These are phyloP conservation scores for Subanguina moxae DNA, from an alignment of 1,140 invertebrate species.

Conservation along the genomic window DNA sequence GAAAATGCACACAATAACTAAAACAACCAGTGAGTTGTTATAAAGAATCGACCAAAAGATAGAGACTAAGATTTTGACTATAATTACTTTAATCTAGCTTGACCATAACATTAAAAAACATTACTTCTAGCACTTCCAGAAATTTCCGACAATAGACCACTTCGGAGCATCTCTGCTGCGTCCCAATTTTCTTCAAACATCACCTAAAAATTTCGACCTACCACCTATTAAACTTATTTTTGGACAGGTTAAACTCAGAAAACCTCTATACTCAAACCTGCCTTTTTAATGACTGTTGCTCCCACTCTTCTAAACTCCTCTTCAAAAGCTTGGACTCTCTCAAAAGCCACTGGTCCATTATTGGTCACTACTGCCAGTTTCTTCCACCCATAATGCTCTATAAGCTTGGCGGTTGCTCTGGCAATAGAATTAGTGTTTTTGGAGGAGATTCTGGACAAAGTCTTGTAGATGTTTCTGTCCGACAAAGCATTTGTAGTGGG, in stretches of 20 bases:
- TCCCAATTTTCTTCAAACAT: conserved; percentile 54
- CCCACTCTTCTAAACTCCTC: conserved; percentile 43
- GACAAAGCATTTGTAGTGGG: conserved; percentile 45
- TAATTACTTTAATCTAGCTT: neutral
- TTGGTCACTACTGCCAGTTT: conserved; percentile 52
- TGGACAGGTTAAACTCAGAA: too few species aligned
- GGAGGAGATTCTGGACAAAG: conserved; percentile 51
- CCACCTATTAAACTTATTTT: too few species aligned
- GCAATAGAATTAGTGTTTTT: conserved; percentile 56
- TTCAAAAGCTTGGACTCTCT: conserved; percentile 49
- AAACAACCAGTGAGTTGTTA: conserved; percentile 15
- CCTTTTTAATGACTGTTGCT: conserved; percentile 44
- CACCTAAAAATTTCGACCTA: too few species aligned
- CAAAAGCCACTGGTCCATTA: conserved; percentile 48
- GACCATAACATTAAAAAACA: neutral
- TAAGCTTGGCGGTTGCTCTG: conserved; percentile 39
- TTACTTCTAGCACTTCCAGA: conserved; percentile 50
- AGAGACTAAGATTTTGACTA: neutral
- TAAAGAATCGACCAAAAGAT: neutral
- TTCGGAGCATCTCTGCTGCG: conserved; percentile 49
- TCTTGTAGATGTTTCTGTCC: conserved; percentile 56
- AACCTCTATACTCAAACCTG: neutral
- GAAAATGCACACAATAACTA: conserved; percentile 55
- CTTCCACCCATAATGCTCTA: conserved; percentile 53
- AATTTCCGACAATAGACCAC: conserved; percentile 45